Evolutionary conservation across 2,797 vertebrate genomes (phyloP).

Genomic region (Chaetophractus vellerosus): DNA sequence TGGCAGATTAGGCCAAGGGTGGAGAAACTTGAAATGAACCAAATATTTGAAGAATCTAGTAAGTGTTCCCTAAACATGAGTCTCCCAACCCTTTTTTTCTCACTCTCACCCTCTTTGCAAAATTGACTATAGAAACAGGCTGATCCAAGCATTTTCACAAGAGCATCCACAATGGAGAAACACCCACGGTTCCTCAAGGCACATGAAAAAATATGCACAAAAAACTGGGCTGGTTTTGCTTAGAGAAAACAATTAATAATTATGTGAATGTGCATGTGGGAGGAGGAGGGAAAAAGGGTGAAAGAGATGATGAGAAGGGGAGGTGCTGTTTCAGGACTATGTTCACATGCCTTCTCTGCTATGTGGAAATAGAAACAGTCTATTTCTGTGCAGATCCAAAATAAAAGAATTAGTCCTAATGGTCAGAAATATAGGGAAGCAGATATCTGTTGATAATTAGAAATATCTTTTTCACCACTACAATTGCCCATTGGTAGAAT

Average conservation of each 20-base stretch:
- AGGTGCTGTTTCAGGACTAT: background rate
- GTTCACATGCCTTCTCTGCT: background rate
- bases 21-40: background rate
- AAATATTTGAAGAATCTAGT: background rate
- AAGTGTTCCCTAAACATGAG: background rate
- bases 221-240: background rate
- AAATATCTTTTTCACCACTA: background rate
- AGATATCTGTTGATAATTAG: background rate
- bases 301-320: background rate
- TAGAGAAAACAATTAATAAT: background rate
- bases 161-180: background rate
- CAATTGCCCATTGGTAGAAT: background rate
- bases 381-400: background rate
- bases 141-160: background rate
- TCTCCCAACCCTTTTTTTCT: background rate
- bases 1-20: background rate
- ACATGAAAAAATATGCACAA: background rate
- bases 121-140: background rate
- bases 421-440: background rate
- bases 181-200: background rate
- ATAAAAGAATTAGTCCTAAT: background rate
- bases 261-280: background rate
- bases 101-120: background rate
- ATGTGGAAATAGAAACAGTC: constrained; percentile 3
- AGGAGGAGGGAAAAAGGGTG: background rate